Evolutionary conservation across 2,113 vertebrate species (phyloP).

Genomic region (Mus pahari): DNA sequence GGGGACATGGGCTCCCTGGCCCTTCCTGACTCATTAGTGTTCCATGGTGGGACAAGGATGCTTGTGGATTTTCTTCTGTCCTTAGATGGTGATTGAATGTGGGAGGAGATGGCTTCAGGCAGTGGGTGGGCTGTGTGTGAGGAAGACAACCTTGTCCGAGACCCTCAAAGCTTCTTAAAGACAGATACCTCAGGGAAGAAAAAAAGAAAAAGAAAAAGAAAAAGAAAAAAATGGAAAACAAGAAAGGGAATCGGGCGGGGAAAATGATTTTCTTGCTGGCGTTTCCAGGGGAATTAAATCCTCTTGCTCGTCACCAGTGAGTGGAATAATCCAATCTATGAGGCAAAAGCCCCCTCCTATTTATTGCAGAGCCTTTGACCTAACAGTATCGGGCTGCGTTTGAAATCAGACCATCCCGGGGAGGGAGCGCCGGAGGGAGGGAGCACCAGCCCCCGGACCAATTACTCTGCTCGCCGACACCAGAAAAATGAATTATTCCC

Average conservation of each 20-base stretch:
- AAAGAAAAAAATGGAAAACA: neutral
- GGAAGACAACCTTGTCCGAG: neutral
- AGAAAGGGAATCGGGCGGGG: neutral
- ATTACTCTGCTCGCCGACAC: conserved; percentile 84
- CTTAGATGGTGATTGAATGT: neutral
- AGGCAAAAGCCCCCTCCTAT: conserved; percentile 83
- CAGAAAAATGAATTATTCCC: conserved; percentile 87
- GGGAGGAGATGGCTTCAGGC: neutral
- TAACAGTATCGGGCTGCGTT: conserved; percentile 83
- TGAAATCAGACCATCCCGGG: conserved; percentile 80
- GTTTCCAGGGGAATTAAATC: conserved; percentile 86
- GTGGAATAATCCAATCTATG: conserved; percentile 88
- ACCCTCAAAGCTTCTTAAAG: neutral
- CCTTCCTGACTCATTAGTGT: neutral
- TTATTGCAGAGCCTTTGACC: conserved; percentile 86
- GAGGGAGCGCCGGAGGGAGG: conserved; percentile 55
- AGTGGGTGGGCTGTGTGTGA: neutral
- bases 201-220: neutral
- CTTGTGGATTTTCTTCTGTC: neutral
- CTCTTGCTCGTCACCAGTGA: conserved; percentile 81
- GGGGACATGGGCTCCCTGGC: no score
- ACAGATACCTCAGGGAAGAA: conserved; percentile 78
- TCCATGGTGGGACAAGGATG: neutral
- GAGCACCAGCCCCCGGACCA: conserved; percentile 82
- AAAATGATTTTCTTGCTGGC: conserved; percentile 86